These are phyloP conservation scores for Callinectes sapidus DNA, from an alignment of 2,888 invertebrate genomes.

Conservation along the genomic window DNA sequence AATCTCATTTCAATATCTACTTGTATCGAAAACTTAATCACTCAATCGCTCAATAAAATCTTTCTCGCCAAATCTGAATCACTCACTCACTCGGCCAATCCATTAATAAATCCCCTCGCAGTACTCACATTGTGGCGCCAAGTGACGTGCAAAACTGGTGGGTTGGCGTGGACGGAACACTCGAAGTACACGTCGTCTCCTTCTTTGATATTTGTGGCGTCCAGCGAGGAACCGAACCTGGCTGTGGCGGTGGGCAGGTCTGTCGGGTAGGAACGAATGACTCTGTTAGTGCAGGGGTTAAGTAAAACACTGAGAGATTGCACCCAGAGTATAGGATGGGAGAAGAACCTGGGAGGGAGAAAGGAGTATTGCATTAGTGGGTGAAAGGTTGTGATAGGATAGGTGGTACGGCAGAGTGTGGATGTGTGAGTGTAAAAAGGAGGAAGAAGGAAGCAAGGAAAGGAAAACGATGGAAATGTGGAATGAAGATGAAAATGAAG, in stretches of 20 bases:
- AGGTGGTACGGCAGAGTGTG: too few relatives aligned
- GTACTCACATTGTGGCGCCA: slow-evolving; percentile 69
- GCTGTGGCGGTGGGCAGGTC: slow-evolving; percentile 59
- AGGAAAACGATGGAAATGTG: neutral
- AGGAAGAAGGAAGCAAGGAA: neutral
- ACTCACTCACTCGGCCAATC: neutral
- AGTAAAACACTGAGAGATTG: neutral
- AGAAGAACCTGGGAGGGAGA: neutral
- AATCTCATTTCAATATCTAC: too few relatives aligned
- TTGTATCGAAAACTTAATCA: too few relatives aligned
- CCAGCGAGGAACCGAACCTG: slow-evolving; percentile 67
- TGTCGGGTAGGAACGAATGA: neutral
- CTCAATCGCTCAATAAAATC: neutral
- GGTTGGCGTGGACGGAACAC: slow-evolving; percentile 67
- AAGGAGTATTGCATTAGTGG: neutral
- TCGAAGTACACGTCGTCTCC: slow-evolving; percentile 71
- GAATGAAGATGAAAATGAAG: too few relatives aligned
- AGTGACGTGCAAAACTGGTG: slow-evolving; percentile 55
- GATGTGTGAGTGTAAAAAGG: neutral
- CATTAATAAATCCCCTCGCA: too few relatives aligned
- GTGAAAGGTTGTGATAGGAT: neutral
- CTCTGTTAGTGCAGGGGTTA: neutral
- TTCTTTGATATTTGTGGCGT: slow-evolving; percentile 65
- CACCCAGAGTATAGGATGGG: neutral
- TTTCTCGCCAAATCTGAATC: neutral